Evolutionary conservation across 1,140 invertebrate genomes (phyloP).

Genomic region (Lepidotrigona ventralis): DNA sequence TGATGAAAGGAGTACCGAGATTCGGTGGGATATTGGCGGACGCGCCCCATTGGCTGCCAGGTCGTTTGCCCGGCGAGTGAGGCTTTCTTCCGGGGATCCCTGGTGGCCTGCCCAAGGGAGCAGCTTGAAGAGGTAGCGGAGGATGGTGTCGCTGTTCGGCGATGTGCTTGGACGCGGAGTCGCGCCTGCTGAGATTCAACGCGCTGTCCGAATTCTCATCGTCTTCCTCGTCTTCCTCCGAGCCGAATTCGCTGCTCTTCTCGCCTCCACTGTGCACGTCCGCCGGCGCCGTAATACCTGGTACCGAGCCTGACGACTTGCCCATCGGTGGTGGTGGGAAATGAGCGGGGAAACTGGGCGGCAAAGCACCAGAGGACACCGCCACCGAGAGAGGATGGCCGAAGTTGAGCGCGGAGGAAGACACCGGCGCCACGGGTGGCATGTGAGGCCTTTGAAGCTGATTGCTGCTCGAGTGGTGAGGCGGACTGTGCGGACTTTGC

Average conservation of each 20-base stretch:
- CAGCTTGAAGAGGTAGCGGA: slow-evolving; percentile 67
- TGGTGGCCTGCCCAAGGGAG: slow-evolving; percentile 75
- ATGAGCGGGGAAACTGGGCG: slow-evolving; percentile 73
- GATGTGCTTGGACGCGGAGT: slow-evolving; percentile 66
- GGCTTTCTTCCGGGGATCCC: slow-evolving; percentile 86
- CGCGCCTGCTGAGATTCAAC: slow-evolving; percentile 84
- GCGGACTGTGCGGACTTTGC: slow-evolving; percentile 74
- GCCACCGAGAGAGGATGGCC: slow-evolving; percentile 74
- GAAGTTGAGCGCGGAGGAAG: slow-evolving; percentile 73
- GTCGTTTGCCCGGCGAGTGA: slow-evolving; percentile 91
- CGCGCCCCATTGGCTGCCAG: slow-evolving; percentile 87
- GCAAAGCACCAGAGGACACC: slow-evolving; percentile 73
- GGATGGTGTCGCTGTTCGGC: slow-evolving; percentile 79
- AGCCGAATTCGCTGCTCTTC: slow-evolving; percentile 80
- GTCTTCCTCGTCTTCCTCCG: slow-evolving; percentile 85
- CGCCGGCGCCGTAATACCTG: slow-evolving; percentile 57
- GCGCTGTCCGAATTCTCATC: slow-evolving; percentile 84
- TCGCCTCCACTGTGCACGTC: slow-evolving; percentile 72
- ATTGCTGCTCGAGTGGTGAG: slow-evolving; percentile 63
- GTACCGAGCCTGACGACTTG: slow-evolving; percentile 67
- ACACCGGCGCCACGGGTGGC: slow-evolving; percentile 73
- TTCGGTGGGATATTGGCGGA: slow-evolving; percentile 88
- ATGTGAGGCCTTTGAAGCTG: slow-evolving; percentile 75
- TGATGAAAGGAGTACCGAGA: slow-evolving; percentile 93
- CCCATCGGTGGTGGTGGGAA: slow-evolving; percentile 73